A percentile compares a stretch with the other conserved stretches of the same genome.
Conservation (phyloP, 2,797 vertebrate genomes). For the Acrossocheilus wenchowensis region DNA sequence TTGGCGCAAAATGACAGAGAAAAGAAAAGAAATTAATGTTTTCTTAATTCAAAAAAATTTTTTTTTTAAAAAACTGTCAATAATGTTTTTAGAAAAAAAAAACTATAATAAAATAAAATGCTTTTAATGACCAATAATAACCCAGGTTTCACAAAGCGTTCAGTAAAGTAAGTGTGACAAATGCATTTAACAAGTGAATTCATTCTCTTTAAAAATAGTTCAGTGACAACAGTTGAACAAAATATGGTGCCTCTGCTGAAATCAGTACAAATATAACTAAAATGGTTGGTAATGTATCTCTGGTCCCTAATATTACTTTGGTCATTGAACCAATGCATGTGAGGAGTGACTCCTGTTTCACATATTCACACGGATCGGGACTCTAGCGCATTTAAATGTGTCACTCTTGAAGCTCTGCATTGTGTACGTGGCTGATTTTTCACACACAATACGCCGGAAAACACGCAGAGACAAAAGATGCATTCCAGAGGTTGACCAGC, state of each 20-base stretch:
- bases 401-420: background rate
- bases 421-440: constrained; percentile 56
- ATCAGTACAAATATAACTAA: constrained; percentile 37
- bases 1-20: no score
- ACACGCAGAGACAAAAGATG: constrained; percentile 63
- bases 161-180: background rate
- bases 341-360: background rate
- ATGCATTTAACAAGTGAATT: background rate
- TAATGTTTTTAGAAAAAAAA: no score
- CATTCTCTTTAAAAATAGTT: background rate
- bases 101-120: background rate
- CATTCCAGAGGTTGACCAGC: constrained; percentile 72
- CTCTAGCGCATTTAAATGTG: background rate
- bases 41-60: no score
- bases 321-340: background rate
- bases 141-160: background rate
- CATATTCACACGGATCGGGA: background rate
- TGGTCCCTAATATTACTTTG: background rate
- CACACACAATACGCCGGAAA: constrained; percentile 43
- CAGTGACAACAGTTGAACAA: background rate
- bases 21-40: no score
- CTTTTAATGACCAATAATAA: background rate
- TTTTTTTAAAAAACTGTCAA: no score
- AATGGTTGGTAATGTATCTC: background rate
- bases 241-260: background rate